These are phyloP conservation scores for Neocloeon triangulifer DNA, from an alignment of 1,140 invertebrate species.

Conservation along the genomic window DNA sequence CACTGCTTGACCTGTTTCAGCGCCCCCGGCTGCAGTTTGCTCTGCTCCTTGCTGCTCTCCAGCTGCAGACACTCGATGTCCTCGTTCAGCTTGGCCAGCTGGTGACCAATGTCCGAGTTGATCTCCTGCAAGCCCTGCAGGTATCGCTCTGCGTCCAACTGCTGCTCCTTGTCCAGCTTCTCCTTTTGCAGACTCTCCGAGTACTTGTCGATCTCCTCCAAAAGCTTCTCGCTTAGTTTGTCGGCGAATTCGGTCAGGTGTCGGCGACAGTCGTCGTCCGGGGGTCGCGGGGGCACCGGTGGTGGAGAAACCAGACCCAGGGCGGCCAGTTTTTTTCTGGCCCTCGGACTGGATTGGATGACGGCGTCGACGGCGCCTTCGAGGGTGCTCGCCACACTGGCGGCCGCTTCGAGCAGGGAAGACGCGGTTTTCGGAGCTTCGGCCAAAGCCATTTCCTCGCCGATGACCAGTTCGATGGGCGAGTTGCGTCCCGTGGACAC, in stretches of 20 bases:
- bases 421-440: constrained; percentile 12
- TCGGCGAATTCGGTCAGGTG: constrained; percentile 56
- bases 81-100: no score
- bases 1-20: no score
- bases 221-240: constrained; percentile 43
- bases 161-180: no score
- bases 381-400: constrained; percentile 35
- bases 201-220: constrained; percentile 50
- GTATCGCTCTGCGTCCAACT: no score
- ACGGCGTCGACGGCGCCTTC: constrained; percentile 40
- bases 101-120: no score
- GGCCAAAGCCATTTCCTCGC: neutral
- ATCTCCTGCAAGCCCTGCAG: no score
- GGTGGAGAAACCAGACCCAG: constrained; percentile 7
- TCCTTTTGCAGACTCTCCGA: constrained; percentile 9
- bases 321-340: constrained; percentile 22
- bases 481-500: constrained; percentile 4
- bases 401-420: constrained; percentile 33
- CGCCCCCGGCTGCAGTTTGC: constrained; percentile 18
- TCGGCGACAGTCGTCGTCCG: constrained; percentile 29
- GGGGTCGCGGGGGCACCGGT: neutral
- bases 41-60: constrained; percentile 21
- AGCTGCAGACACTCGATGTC: constrained; percentile 31
- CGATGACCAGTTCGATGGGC: no score
- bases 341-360: constrained; percentile 28